Percentiles rank a stretch among this genome's conserved stretches.
These are phyloP conservation scores for Amphiprion clarkii DNA, from an alignment of 2,797 vertebrate species.

Conservation along the genomic window DNA sequence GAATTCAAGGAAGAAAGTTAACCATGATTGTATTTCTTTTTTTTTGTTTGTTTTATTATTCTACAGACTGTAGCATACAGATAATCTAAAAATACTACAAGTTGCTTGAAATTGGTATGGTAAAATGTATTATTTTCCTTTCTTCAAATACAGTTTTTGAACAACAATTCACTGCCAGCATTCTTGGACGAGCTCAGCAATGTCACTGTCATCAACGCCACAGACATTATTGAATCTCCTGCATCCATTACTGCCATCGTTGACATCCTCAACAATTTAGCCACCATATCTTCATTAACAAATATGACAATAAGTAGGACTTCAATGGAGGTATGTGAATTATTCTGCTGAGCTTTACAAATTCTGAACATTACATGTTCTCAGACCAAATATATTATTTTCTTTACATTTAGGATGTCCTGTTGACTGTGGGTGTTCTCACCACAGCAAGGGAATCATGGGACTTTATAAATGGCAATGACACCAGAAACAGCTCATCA, in stretches of 20 bases:
- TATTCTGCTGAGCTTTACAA: accelerated
- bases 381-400: conserved; percentile 5
- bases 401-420: conserved; percentile 81
- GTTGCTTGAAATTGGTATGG: neutral
- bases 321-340: conserved; percentile 65
- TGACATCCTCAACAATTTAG: conserved; percentile 79
- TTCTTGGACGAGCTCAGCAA: conserved; percentile 59
- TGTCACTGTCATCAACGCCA: accelerated
- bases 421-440: conserved; percentile 80
- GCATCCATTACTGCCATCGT: conserved; percentile 80
- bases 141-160: conserved; percentile 46
- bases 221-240: conserved; percentile 37
- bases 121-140: neutral
- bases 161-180: conserved; percentile 31
- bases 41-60: too few species aligned
- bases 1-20: too few species aligned
- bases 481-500: neutral
- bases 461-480: conserved; percentile 69
- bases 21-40: too few species aligned
- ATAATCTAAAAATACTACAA: too few species aligned
- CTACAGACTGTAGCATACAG: too few species aligned
- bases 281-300: conserved; percentile 56
- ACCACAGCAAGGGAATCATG: conserved; percentile 65
- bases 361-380: neutral
- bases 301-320: accelerated